phyloP scores from a whole-genome alignment of 2,888 invertebrate genomes.

The Diarsia brunnea region DNA sequence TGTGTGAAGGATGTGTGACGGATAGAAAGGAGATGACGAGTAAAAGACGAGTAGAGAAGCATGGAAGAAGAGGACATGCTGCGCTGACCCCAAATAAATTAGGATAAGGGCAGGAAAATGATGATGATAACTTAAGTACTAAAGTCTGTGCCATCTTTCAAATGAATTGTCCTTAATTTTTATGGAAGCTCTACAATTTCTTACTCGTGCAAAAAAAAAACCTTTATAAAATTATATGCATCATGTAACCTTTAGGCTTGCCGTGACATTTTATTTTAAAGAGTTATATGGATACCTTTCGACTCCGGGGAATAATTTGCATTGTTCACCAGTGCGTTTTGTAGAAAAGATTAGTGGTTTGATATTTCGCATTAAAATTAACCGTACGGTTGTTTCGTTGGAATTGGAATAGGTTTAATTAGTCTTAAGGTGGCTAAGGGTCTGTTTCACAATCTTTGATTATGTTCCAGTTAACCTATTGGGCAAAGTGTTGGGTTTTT shows the following conservation, averaged over 20 bases:
- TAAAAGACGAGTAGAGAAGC: too few species aligned
- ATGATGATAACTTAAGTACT: too few species aligned
- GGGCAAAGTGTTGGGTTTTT: too few species aligned
- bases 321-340: background rate
- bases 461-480: too few species aligned
- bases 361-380: background rate
- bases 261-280: slow-evolving; percentile 18
- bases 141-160: background rate
- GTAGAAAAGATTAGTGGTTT: background rate
- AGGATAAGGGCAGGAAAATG: too few species aligned
- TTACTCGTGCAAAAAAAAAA: background rate
- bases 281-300: background rate
- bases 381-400: background rate
- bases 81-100: too few species aligned
- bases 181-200: background rate
- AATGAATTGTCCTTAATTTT: background rate
- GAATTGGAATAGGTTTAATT: background rate
- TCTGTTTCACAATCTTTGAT: too few species aligned
- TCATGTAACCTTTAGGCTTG: slow-evolving; percentile 1
- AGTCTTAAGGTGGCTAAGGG: background rate
- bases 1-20: too few species aligned
- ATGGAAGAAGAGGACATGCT: too few species aligned
- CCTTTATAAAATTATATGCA: background rate
- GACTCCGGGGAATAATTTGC: background rate
- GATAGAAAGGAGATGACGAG: too few species aligned